phyloP scores from a whole-genome alignment of 1,140 invertebrate genomes.

The Leptoteleia sp. region DNA sequence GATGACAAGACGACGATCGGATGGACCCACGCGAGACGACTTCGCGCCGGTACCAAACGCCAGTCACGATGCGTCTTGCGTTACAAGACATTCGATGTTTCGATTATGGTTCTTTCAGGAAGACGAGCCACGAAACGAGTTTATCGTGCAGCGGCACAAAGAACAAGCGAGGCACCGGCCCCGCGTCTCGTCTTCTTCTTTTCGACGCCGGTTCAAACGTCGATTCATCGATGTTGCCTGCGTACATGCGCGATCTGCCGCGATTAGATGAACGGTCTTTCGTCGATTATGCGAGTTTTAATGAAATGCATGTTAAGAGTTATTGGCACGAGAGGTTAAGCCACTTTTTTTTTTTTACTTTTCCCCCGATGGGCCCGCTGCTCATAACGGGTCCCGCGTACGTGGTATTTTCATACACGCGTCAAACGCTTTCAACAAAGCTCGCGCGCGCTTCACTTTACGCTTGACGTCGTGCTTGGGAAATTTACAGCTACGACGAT shows the following conservation, averaged over 20 bases:
- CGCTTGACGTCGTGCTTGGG: constrained; percentile 28
- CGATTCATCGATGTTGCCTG: constrained; percentile 54
- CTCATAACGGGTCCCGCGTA: constrained; percentile 31
- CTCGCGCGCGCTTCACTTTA: constrained; percentile 15
- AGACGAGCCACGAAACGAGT: constrained; percentile 64
- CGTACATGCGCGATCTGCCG: constrained; percentile 47
- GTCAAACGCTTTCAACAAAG: constrained; percentile 47
- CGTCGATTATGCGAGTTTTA: constrained; percentile 54
- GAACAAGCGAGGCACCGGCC: constrained; percentile 31
- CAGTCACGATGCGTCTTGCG: too few species aligned
- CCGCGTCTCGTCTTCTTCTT: constrained; percentile 39
- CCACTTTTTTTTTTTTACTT: too few species aligned
- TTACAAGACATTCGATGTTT: constrained; percentile 60
- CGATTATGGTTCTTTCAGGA: constrained; percentile 69
- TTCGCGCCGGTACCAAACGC: too few species aligned
- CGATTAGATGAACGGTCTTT: constrained; percentile 49
- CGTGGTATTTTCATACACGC: constrained; percentile 47
- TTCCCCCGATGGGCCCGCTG: neutral
- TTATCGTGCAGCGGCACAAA: constrained; percentile 58
- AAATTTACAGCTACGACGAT: constrained; percentile 41
- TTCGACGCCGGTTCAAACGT: constrained; percentile 54
- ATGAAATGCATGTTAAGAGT: constrained; percentile 56
- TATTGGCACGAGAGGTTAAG: constrained; percentile 53
- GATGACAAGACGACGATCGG: too few species aligned
- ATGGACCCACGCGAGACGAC: too few species aligned